phyloP scores from a whole-genome alignment of 2,797 vertebrate genomes.

The Cygnus olor region DNA sequence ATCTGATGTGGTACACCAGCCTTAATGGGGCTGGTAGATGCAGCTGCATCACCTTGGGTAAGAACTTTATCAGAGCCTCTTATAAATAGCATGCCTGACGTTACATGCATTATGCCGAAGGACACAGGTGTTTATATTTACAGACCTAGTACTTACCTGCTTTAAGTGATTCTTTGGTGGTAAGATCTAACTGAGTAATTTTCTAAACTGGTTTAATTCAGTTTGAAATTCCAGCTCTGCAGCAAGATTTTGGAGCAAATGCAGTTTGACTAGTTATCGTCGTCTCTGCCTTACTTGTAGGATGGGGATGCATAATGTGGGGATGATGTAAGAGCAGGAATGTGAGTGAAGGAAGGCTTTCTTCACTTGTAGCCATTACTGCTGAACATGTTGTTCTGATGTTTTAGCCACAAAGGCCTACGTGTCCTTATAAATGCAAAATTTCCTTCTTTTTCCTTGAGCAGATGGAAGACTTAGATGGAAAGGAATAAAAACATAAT shows the following conservation, averaged over 20 bases:
- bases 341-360: neutral
- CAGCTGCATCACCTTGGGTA: conserved; percentile 66
- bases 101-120: neutral
- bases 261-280: neutral
- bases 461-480: conserved; percentile 66
- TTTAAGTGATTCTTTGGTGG: conserved; percentile 4
- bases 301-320: neutral
- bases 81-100: neutral
- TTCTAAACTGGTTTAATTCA: neutral
- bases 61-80: conserved; percentile 30
- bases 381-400: conserved; percentile 35
- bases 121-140: conserved; percentile 31
- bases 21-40: conserved; percentile 27
- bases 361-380: neutral
- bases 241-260: neutral
- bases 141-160: neutral
- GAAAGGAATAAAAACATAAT: conserved; percentile 42
- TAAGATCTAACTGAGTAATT: neutral
- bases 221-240: conserved; percentile 1
- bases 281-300: neutral
- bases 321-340: neutral
- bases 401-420: conserved; percentile 41
- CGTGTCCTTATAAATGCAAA: conserved; percentile 50
- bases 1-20: conserved; percentile 64
- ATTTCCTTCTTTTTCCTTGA: neutral